A percentile compares a stretch with the other conserved stretches of the same genome.
phyloP scores from a whole-genome alignment of 2,888 invertebrate genomes.

The Rhodophaea formosa region DNA sequence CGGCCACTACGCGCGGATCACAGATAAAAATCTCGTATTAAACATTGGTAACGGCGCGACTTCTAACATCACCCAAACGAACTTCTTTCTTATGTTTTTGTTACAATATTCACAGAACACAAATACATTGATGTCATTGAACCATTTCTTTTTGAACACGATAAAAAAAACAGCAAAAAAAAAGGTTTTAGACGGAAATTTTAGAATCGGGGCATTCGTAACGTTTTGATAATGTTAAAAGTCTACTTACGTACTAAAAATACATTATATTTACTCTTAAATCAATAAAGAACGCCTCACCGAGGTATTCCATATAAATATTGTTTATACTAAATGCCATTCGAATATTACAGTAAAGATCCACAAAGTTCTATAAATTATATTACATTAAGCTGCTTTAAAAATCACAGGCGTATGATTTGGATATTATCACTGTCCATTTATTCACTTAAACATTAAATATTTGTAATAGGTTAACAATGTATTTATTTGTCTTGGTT shows the following conservation, averaged over 20 bases:
- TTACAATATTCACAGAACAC: no score
- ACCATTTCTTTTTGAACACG: no score
- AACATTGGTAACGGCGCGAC: conserved; percentile 21
- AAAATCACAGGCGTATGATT: neutral
- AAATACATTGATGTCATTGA: no score
- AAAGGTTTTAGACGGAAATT: no score
- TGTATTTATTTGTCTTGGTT: conserved; percentile 1
- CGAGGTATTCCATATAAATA: neutral
- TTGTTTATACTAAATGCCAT: neutral
- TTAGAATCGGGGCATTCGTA: neutral
- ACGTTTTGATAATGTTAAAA: neutral
- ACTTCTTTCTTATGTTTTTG: no score
- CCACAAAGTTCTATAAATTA: neutral
- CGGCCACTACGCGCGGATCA: conserved; percentile 48
- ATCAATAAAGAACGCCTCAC: neutral
- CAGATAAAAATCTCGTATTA: conserved; percentile 53
- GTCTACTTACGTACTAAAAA: neutral
- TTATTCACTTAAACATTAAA: neutral
- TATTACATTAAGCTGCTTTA: neutral
- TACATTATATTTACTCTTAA: neutral
- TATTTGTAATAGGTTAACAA: neutral
- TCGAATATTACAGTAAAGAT: neutral
- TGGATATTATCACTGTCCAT: neutral
- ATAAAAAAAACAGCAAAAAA: no score
- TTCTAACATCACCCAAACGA: neutral